Conservation (phyloP, 2,113 vertebrate genomes). For the Garra rufa region DNA sequence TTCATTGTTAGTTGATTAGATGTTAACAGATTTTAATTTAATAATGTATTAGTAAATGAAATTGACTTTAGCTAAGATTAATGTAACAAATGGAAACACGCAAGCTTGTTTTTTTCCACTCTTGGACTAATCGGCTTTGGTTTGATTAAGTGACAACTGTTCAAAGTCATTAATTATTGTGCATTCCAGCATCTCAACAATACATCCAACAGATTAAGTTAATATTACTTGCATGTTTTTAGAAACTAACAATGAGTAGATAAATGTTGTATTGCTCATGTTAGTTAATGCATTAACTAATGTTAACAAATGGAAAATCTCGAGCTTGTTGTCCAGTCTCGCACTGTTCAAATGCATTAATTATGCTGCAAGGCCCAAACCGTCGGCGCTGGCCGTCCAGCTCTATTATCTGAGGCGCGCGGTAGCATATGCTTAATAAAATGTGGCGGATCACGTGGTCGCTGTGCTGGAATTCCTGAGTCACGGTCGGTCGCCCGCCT, state of each 20-base stretch:
- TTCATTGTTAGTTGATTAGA: too few species aligned
- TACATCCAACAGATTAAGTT: too few species aligned
- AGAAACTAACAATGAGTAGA: background rate
- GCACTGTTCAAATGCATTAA: background rate
- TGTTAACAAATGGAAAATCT: background rate
- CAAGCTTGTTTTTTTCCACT: too few species aligned
- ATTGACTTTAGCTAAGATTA: background rate
- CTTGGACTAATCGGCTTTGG: too few species aligned
- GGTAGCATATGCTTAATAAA: conserved; percentile 47
- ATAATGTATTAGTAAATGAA: background rate
- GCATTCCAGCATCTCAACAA: too few species aligned
- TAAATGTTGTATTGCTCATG: too few species aligned
- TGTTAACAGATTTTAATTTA: too few species aligned
- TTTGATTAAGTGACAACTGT: too few species aligned
- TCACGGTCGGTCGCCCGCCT: conserved; percentile 68
- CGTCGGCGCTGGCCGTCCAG: background rate
- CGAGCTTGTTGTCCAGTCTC: background rate
- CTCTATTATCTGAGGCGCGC: background rate
- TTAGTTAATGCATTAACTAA: background rate
- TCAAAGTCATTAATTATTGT: too few species aligned
- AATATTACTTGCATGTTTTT: background rate
- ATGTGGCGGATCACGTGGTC: conserved; percentile 62
- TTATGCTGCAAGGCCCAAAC: background rate
- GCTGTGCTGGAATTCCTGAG: conserved; percentile 77
- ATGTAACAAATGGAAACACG: background rate